Percentiles rank a stretch among this genome's conserved stretches.
phyloP scores from a whole-genome alignment of 53 echinoderm and acorn worm species.

The Temnopleurus reevesii region DNA sequence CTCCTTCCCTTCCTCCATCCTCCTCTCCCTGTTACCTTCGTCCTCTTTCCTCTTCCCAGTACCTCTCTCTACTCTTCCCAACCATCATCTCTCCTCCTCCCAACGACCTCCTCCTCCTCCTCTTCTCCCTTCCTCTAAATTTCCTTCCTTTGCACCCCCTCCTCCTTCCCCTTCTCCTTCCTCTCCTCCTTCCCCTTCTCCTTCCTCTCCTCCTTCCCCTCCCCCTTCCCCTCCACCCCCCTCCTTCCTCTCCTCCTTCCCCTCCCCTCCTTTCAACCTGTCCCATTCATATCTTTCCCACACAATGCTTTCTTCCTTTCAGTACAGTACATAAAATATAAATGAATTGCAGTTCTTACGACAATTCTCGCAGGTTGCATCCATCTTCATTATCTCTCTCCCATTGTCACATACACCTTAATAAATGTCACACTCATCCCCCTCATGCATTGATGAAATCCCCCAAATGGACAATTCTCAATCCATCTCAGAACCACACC shows the following conservation, averaged over 20 bases:
- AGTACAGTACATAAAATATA: background rate
- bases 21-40: no score
- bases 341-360: background rate
- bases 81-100: no score
- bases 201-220: background rate
- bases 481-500: background rate
- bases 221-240: background rate
- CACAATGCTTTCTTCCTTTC: background rate
- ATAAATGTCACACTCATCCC: background rate
- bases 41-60: no score
- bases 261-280: background rate
- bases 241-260: background rate
- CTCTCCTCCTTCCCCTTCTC: background rate
- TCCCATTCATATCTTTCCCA: background rate
- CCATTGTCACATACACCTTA: background rate
- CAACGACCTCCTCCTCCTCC: background rate
- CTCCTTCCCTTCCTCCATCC: no score
- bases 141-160: background rate
- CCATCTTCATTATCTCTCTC: conserved; percentile 3
- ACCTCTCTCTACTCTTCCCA: no score
- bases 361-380: background rate
- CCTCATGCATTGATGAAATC: background rate
- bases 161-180: background rate
- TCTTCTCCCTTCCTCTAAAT: background rate
- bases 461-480: background rate